Base-by-base conservation (phyloP, 2,113 vertebrate genomes). In the Pollachius pollachius region DNA sequence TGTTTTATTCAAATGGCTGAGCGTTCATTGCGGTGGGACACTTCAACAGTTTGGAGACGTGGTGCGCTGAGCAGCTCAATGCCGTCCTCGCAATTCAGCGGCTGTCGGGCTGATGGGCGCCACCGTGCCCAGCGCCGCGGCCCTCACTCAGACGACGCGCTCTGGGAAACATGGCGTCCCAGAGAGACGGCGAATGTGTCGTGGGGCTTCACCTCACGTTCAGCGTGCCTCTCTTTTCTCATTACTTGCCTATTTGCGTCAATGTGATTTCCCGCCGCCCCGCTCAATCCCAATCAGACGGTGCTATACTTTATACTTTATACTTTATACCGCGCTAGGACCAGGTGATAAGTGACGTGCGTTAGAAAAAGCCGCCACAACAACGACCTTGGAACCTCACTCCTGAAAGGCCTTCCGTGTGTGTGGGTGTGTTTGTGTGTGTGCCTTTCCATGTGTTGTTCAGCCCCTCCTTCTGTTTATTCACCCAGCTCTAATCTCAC, bases 61-160 rank as follows among this genome's bases (percentile, higher is more conserved):
- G 83, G 75, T 84, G 84, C 83, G 85, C 84, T 89, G 86, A 88
- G 89, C 85, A 71, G 84, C 86, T 91, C 91, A 90, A 90, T 92
- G 87, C 87, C 89, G 86, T 88, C 83, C 68, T 80, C 72, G 85
- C 89, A 86, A 83, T 90, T 90, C 90, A 85, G 84, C 81, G 87
- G 85, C 84, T 84, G 81, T 86, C 82, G 79, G 88, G 84, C 85
- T 93, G 90, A 92, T 91, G 89, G 90, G 85, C 85, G 77, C 81
- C 67, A 64, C 78, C 74, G 56, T 65, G 65, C 62, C 70, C 87
- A 74, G 18, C 11, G 41, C 76, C 2, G 70, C 64, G 80, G 3
- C 30, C 30, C 30, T 5, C 30, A 34, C 30, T 34, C 30, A 34
- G 77, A 83, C 86, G 82, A 88, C 73, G 54, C 72, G 63, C 75